phyloP scores from a whole-genome alignment of 2,888 invertebrate genomes.

The Melipona beecheii region DNA sequence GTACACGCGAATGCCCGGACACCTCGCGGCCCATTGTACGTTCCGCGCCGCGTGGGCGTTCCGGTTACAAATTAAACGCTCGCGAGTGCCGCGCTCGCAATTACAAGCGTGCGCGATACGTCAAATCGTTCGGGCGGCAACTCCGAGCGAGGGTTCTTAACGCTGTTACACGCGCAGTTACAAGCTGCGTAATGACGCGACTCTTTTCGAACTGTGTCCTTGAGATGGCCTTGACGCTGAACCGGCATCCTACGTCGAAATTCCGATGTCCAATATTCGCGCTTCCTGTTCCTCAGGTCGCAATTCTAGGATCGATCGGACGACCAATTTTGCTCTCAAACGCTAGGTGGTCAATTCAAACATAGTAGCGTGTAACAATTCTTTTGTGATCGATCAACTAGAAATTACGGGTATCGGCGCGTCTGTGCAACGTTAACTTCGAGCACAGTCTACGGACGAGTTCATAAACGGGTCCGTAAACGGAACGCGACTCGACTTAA shows the following conservation, averaged over 20 bases:
- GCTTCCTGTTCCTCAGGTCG: background rate
- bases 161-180: background rate
- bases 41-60: constrained; percentile 34
- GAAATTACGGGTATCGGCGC: too few species aligned
- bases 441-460: too few species aligned
- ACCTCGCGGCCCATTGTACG: constrained; percentile 36
- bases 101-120: constrained; percentile 20
- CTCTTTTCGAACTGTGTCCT: too few species aligned
- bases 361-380: too few species aligned
- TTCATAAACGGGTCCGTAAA: too few species aligned
- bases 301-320: background rate
- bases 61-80: constrained; percentile 55
- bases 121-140: background rate
- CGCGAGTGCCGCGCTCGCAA: constrained; percentile 23
- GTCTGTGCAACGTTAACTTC: too few species aligned
- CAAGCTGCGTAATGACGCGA: background rate
- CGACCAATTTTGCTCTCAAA: too few species aligned
- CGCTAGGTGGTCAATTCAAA: too few species aligned
- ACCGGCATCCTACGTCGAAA: background rate
- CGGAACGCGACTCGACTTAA: background rate
- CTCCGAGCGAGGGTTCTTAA: background rate
- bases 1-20: constrained; percentile 43
- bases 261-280: background rate
- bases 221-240: too few species aligned
- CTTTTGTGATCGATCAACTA: too few species aligned